Base-by-base conservation (phyloP, 1,140 invertebrate genomes). In the Magallana gigas region DNA sequence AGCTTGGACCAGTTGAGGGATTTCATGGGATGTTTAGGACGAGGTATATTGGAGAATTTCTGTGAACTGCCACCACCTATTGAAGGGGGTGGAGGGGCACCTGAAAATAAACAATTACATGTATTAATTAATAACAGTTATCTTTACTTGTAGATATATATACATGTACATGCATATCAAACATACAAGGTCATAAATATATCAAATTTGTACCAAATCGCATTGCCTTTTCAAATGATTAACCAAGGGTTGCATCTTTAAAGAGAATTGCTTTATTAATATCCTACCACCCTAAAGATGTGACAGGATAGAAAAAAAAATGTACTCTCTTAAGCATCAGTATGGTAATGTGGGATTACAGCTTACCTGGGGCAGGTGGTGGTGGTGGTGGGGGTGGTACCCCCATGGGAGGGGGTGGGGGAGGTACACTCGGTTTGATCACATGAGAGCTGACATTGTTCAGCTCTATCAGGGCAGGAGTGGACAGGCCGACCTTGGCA, bases 1-100 rank as follows among this genome's bases (percentile, higher is more conserved):
- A 99, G 95, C 92, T 99, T 99, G 8, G 97, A 97, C 98, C 99
- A 99, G 95, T 99, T 99, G 95, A 99, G 98, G 56, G 98, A 98
- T 94, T 99, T 99, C 2, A 99, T 95, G 0, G 98, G 98, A 95
- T 98, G 98, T 23, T 97, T 96, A 7, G 98, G 97, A 86, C 96
- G 94, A 57, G 96, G 96, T 59, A 96, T 94, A 92, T 98, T 97
- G 89, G 98, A 98, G 86, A 89, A 58, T 57, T 86, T 88, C 57
- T 57, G 48, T 29, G 48, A 76, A 57, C 59, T 80, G 36, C 87
- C 88, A 23, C 86, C 76, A 12, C 88, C 88, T 57, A 62, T 57
- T 23, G 85, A 23, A 57, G 88, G 88, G 12, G 85, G 85, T 87
- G 89, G 88, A 11, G 90, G 90, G 29, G 88, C 88, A 86, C 88